Base-by-base conservation (phyloP, 64 coral and sea anemone genomes). In the Orbicella faveolata region DNA sequence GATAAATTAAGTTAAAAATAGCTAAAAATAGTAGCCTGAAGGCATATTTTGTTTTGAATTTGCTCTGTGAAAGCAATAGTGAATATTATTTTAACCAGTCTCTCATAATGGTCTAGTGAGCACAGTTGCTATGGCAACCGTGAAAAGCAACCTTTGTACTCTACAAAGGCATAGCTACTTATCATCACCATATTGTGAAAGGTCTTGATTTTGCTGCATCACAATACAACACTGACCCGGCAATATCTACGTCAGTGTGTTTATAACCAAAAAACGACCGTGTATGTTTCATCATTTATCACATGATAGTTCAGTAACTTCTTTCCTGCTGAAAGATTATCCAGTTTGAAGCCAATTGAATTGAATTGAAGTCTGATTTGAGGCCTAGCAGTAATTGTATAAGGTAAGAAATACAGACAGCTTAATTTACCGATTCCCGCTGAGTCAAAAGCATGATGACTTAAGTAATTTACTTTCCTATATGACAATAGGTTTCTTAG, bases 101-200 rank as follows among this genome's bases (percentile, higher is more conserved):
- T 6, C 36, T 35, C 18, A 13, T 41, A 30, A 57, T 33, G 52
- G 77, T 79, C 61, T 21, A 30, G 26, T 83, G 61, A 12, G 9
- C 33, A 83, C 25, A 61, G 79, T 83, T 83, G 4, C 79, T 53
- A 64, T 66, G 64, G 61, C 61, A 10, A 83, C 79, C 16, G 11
- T 14, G 21, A 36, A 64, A 37, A 61, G 6, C 33, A 37, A 21
- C 16, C 33, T 65, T 64, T 83, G 52, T 64, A 65, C 19, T 83
- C 19, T 34, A 79, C 77, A 61, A 79, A 79, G 77, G 20, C 23
- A 59, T 13, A 35, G 6, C 26, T 83, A 39, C 61, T 83, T 62
- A 54, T 64, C 59, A 37, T 83, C 57, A 34, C 26, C 12, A 17
- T 53, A 37, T 65, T 64, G 57, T 36, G 35, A 62, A 62, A 6